Evolutionary conservation across 2,888 invertebrate species (phyloP), one percentile per base, ranked within the genome.

Genomic region (Tachina fera): DNA sequence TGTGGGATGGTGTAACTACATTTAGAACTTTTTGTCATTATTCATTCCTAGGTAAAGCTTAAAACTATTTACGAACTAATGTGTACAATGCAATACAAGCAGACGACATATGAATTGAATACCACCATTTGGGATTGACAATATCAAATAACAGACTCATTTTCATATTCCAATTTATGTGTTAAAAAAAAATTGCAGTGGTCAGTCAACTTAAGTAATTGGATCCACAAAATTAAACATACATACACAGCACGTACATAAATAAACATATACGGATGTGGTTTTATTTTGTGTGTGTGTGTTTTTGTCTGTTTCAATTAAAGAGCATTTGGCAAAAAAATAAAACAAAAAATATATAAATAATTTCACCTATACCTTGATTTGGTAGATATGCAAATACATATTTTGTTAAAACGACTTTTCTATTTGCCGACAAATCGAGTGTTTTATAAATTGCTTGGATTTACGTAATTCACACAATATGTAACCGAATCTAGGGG

Each of bases 71-170:
- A 51, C 16, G 39, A 67, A 70, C 65, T 22, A 78, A 68, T 63
- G 82, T 82, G 75, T 78, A 75, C 77, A 74, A 78, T 85, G 82
- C 85, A 85, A 75, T 78, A 65, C 81, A 85, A 85, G 82, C 82
- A 82, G 74, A 71, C 74, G 72, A 70, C 63, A 81, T 65, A 80
- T 78, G 74, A 58, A 63, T 78, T 78, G 68, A 76, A 71, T 63
- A 58, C 47, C 68, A 61, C 31, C 19, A 61, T 41, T 81, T 51
- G 56, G 49, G 51, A 74, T 80, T 43, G 72, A 53, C 70, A 78
- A 53, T 61, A 61, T 51, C 61, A 70, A 78, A 78, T 19, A 60
- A 51, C 11, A 60, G 41, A 51, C 22, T 60, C 11, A 56, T 65
- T 31, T 6, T 31, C 4, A 58, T 58, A 51, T 61, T 51, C 16